These are phyloP conservation scores for Magallana angulata DNA, from an alignment of 1,140 invertebrate genomes.

Conservation along the genomic window DNA sequence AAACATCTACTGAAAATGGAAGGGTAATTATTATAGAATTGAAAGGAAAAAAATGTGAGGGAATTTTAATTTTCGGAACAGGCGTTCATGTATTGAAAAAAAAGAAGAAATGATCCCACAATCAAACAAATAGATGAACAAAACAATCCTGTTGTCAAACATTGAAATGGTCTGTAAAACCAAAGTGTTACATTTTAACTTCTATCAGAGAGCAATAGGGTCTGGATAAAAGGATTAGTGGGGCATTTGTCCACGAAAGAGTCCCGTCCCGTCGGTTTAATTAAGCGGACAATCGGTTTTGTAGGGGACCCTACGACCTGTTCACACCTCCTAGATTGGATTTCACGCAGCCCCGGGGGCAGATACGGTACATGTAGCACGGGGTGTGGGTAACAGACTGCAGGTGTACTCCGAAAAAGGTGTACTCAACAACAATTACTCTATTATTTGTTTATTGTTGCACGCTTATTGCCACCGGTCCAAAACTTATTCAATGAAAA, in stretches of 20 bases:
- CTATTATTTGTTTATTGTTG: too few species aligned
- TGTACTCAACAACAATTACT: too few species aligned
- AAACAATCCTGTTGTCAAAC: not conserved
- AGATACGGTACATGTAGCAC: not conserved
- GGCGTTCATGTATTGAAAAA: constrained; percentile 7
- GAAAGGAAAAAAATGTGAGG: too few species aligned
- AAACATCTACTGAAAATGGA: too few species aligned
- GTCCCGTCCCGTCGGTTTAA: not conserved
- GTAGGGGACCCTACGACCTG: not conserved
- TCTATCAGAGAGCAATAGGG: not conserved
- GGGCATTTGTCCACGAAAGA: not conserved
- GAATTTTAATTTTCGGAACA: too few species aligned
- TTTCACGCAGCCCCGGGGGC: constrained; percentile 7
- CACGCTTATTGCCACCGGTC: too few species aligned
- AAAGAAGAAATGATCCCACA: not conserved
- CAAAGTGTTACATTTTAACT: constrained; percentile 9
- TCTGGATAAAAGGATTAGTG: not conserved
- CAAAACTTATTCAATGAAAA: too few species aligned
- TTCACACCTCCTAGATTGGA: constrained; percentile 21
- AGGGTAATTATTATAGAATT: too few species aligned
- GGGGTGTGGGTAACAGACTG: not conserved
- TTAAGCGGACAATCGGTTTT: not conserved
- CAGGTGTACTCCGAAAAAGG: not conserved
- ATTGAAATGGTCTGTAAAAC: constrained; percentile 17
- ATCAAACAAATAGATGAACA: not conserved